phyloP scores from a whole-genome alignment of 2,113 vertebrate species.

The Setophaga kirtlandii region DNA sequence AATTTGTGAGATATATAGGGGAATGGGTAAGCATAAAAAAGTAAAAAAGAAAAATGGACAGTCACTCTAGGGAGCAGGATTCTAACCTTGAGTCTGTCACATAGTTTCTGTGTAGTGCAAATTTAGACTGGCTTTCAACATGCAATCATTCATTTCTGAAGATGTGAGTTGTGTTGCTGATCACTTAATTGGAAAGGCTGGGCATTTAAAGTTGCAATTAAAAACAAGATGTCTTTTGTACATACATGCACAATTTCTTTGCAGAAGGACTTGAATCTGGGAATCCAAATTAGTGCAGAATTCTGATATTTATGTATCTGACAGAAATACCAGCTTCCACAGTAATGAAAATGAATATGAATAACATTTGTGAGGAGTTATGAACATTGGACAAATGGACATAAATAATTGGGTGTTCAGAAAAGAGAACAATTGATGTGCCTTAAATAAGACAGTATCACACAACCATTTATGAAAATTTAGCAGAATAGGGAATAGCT shows the following conservation, averaged over 20 bases:
- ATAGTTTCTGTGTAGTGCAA: background rate
- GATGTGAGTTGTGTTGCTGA: background rate
- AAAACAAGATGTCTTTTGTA: background rate
- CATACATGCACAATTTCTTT: background rate
- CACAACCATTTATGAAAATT: background rate
- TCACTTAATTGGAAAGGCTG: background rate
- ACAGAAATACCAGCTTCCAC: background rate
- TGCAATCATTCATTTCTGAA: background rate
- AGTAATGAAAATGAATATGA: background rate
- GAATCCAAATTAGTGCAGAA: background rate
- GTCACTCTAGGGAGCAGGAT: background rate
- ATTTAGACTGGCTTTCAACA: background rate
- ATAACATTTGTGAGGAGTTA: background rate
- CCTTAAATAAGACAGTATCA: background rate
- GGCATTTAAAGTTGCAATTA: background rate
- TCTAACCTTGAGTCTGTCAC: background rate
- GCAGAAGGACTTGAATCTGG: background rate
- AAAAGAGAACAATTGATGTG: background rate
- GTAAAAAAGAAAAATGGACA: background rate
- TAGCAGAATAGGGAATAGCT: background rate
- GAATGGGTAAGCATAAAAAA: background rate
- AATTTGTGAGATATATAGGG: background rate
- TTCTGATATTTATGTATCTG: background rate
- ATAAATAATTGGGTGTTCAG: background rate
- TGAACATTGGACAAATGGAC: background rate